Evolutionary conservation across 2,797 vertebrate genomes (phyloP).

Genomic region (Pangasius krempfi): DNA sequence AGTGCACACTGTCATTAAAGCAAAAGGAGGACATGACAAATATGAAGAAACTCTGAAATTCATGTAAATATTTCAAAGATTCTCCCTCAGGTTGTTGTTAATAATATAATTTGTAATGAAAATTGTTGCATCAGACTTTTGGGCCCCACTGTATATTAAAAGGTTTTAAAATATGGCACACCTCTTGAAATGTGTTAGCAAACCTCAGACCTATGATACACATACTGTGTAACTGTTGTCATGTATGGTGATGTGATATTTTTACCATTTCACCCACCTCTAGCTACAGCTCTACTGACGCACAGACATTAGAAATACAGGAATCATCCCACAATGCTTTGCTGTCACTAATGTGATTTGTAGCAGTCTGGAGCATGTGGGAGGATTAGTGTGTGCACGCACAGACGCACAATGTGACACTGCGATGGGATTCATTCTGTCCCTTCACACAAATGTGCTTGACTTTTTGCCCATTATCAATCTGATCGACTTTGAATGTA

Average conservation of each 20-base stretch:
- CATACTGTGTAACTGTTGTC: background rate
- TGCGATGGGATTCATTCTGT: background rate
- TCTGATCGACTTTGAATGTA: background rate
- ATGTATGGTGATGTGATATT: background rate
- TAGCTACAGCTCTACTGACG: background rate
- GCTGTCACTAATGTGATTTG: conserved; percentile 47
- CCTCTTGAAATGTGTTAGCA: background rate
- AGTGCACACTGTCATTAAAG: background rate
- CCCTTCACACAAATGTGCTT: background rate
- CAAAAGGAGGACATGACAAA: background rate
- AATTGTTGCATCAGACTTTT: background rate
- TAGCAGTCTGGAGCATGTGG: conserved; percentile 23
- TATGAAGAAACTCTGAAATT: background rate
- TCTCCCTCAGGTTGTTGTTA: background rate
- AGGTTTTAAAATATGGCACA: background rate
- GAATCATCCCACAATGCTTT: conserved; percentile 45
- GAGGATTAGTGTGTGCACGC: conserved; percentile 8
- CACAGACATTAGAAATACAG: conserved; percentile 15
- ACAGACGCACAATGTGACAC: conserved; percentile 14
- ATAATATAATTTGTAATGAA: background rate
- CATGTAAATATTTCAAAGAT: background rate
- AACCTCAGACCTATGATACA: background rate
- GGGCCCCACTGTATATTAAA: background rate
- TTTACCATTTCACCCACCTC: background rate
- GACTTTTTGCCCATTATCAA: background rate